Base-by-base conservation (phyloP, 2,888 invertebrate species). In the Priocnemis perturbator region DNA sequence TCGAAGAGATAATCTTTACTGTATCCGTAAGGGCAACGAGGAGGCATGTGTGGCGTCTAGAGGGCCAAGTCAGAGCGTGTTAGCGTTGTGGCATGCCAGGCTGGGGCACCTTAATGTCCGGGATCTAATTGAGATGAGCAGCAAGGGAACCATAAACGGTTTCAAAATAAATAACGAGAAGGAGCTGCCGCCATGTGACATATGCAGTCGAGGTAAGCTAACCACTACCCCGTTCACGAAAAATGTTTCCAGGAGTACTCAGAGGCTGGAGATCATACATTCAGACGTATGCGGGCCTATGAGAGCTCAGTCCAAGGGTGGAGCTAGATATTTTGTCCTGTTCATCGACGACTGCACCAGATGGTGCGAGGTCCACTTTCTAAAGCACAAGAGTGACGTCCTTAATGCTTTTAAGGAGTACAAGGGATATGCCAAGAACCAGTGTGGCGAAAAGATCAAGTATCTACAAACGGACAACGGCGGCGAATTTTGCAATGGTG, bases 251-350 rank as follows among this genome's bases (percentile, higher is more conserved):
- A 47, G 60, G 30, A 26, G 11, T 2, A 23, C 63, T 1, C 21
- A 62, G 45, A 3, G 61, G 9, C 37, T 78, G 0, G 71, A 77
- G 9, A 67, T 77, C 3, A 50, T 78, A 0, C 64, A 75, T 47
- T 63, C 64, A 0, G 73, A 78, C 26, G 60, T 78, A 0, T 78
- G 74, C 20, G 77, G 75, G 0, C 82, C 81, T 0, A 76, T 79
- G 75, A 47, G 75, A 9, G 30, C 64, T 1, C 58, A 71, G 14
- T 81, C 79, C 0, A 50, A 64, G 11, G 77, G 75, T 15, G 66
- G 69, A 21, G 47, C 66, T 3, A 60, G 47, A 57, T 83, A 83
- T 59, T 74, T 81, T 45, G 71, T 26, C 7, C 3, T 26, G 26
- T 4, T 26, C 26, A 26, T 26, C 7, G 3, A 26, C 3, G 26